Evolutionary conservation across 1,140 invertebrate species (phyloP).

Genomic region (Schmidtea mediterranea): DNA sequence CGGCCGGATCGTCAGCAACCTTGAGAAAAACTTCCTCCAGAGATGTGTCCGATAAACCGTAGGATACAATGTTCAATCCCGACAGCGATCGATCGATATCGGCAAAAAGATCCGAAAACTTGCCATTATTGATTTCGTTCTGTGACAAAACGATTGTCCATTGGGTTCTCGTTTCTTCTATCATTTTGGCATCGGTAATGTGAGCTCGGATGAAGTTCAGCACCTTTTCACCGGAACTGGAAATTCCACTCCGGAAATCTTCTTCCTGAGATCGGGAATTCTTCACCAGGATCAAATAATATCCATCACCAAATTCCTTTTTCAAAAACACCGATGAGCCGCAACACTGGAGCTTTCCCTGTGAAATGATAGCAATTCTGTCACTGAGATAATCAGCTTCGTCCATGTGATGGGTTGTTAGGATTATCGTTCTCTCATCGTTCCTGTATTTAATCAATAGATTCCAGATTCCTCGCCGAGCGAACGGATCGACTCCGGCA

Average conservation of each 20-base stretch:
- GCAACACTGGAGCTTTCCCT: slow-evolving; percentile 35
- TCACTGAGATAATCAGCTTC: slow-evolving; percentile 39
- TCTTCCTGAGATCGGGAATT: neutral
- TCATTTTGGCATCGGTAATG: too few species aligned
- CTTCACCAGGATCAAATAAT: slow-evolving; percentile 26
- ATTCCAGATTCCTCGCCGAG: slow-evolving; percentile 62
- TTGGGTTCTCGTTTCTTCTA: too few species aligned
- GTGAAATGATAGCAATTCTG: slow-evolving; percentile 39
- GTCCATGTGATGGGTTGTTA: slow-evolving; percentile 41
- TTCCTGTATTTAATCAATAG: slow-evolving; percentile 20
- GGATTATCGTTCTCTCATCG: slow-evolving; percentile 37
- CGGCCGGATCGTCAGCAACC: slow-evolving; percentile 23
- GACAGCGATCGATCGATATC: too few species aligned
- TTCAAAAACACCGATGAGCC: slow-evolving; percentile 40
- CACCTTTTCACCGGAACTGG: neutral
- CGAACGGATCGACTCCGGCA: slow-evolving; percentile 61
- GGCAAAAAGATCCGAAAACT: too few species aligned
- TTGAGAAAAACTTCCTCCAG: slow-evolving; percentile 33
- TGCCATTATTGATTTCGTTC: too few species aligned
- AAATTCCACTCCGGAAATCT: slow-evolving; percentile 5
- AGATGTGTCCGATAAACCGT: slow-evolving; percentile 36
- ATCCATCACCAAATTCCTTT: slow-evolving; percentile 34
- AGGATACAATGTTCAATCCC: too few species aligned
- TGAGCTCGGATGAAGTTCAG: too few species aligned
- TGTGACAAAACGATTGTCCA: too few species aligned